Evolutionary conservation across 2,797 vertebrate species (phyloP), one percentile per base, ranked within the genome.

Genomic region (Phoeniculus purpureus): DNA sequence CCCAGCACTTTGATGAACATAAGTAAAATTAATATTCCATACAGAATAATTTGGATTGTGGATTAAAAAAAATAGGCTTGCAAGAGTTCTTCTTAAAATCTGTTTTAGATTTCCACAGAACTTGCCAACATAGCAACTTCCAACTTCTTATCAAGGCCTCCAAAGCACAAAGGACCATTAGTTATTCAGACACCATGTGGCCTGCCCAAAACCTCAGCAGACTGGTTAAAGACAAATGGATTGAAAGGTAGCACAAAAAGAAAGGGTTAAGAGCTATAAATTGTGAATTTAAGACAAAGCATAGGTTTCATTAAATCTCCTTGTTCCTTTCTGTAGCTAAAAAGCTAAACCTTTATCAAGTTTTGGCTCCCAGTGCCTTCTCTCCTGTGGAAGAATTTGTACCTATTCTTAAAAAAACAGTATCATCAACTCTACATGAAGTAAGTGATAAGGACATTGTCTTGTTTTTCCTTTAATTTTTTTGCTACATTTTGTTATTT

Each of bases 141-240:
- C 68, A 85, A 47, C 51, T 94, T 94, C 77, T 74, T 95, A 67
- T 92, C 94, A 50, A 97, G 95, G 71, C 82, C 92, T 20, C 88
- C 94, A 31, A 95, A 96, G 37, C 96, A 97, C 1, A 59, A 96
- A 15, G 89, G 86, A 29, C 96, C 97, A 8, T 97, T 98, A 89
- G 70, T 90, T 84, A 96, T 98, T 26, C 95, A 97, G 91, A 96
- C 97, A 89, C 93, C 98, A 60, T 87, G 81, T 65, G 65, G 92
- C 91, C 96, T 94, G 88, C 93, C 96, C 61, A 95, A 92, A 94
- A 97, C 97, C 55, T 98, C 97, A 12, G 77, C 94, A 87, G 98
- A 98, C 70, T 98, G 98, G 98, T 96, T 98, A 21, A 96, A 97
- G 92, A 96, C 93, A n/a, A 82, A 98, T 68, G 97, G 98, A 88